These are phyloP conservation scores for Trachythela sp. DNA, from an alignment of 64 coral and sea anemone genomes.

Conservation along the genomic window DNA sequence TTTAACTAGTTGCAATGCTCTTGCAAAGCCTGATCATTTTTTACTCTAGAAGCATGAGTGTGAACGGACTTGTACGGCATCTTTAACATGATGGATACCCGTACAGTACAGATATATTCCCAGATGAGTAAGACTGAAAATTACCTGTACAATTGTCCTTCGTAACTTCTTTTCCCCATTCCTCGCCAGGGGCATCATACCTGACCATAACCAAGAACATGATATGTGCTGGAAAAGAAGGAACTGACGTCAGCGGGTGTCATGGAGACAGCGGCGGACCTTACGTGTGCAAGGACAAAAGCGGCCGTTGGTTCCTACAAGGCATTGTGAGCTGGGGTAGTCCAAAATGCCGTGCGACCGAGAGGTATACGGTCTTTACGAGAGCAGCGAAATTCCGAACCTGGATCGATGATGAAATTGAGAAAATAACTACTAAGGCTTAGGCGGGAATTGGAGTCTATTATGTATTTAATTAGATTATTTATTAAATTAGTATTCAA, in stretches of 20 bases:
- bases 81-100: too few relatives aligned
- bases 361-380: slow-evolving; percentile 42
- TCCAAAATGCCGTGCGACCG: not conserved
- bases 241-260: slow-evolving; percentile 37
- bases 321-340: slow-evolving; percentile 52
- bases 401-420: slow-evolving; percentile 37
- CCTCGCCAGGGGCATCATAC: too few relatives aligned
- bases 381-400: slow-evolving; percentile 31
- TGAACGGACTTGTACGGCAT: too few relatives aligned
- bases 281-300: slow-evolving; percentile 28
- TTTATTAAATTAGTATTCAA: not conserved
- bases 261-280: slow-evolving; percentile 62
- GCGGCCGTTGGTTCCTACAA: slow-evolving; percentile 28
- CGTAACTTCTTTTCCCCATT: too few relatives aligned
- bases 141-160: too few relatives aligned
- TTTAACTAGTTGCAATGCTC: too few relatives aligned
- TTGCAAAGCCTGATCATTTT: too few relatives aligned
- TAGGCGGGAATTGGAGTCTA: too few relatives aligned
- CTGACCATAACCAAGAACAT: slow-evolving; percentile 51
- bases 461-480: too few relatives aligned
- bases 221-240: slow-evolving; percentile 58
- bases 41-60: too few relatives aligned
- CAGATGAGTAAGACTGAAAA: too few relatives aligned
- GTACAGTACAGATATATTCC: too few relatives aligned
- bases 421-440: not conserved